Evolutionary conservation across 2,888 invertebrate species (phyloP).

Genomic region (Ecdyonurus torrentis): DNA sequence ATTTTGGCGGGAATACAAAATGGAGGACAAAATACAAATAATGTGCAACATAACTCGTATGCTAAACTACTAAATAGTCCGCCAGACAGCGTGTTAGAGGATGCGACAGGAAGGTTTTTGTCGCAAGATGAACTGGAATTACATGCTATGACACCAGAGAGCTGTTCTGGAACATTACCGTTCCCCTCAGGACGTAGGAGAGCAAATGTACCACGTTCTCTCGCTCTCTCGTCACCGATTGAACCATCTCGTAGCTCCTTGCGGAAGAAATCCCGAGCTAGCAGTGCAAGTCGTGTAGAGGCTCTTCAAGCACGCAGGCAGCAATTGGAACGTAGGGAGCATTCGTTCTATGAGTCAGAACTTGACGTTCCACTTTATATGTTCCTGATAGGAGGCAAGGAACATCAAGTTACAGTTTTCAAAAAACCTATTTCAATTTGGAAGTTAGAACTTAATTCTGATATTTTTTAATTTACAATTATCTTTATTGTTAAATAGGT

Average conservation of each 20-base stretch:
- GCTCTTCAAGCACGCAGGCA: conserved; percentile 16
- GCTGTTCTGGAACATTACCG: neutral
- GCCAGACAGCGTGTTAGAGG: conserved; percentile 44
- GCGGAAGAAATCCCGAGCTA: conserved; percentile 28
- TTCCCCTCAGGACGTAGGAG: conserved; percentile 18
- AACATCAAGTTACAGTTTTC: conserved; percentile 58
- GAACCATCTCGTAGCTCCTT: conserved; percentile 4
- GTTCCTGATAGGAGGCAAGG: conserved; percentile 61
- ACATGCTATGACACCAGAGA: conserved; percentile 7
- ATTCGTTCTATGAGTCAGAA: conserved; percentile 17
- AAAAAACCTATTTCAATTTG: conserved; percentile 63
- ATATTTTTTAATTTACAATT: conserved; percentile 18
- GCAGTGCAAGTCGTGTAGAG: conserved; percentile 39
- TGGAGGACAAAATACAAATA: neutral
- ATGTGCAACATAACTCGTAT: conserved; percentile 18
- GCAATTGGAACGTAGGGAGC: neutral
- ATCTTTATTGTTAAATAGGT: no score
- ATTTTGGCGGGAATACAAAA: conserved; percentile 12
- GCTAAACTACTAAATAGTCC: conserved; percentile 37
- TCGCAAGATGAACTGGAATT: conserved; percentile 20
- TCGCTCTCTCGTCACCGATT: conserved; percentile 22
- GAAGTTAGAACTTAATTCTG: conserved; percentile 44
- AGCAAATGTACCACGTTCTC: conserved; percentile 16
- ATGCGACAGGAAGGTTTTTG: conserved; percentile 24
- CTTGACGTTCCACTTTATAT: conserved; percentile 38